A percentile compares a stretch with the other conserved stretches of the same genome.
Conservation (phyloP, 2,797 vertebrate genomes). For the Brotula barbata region DNA sequence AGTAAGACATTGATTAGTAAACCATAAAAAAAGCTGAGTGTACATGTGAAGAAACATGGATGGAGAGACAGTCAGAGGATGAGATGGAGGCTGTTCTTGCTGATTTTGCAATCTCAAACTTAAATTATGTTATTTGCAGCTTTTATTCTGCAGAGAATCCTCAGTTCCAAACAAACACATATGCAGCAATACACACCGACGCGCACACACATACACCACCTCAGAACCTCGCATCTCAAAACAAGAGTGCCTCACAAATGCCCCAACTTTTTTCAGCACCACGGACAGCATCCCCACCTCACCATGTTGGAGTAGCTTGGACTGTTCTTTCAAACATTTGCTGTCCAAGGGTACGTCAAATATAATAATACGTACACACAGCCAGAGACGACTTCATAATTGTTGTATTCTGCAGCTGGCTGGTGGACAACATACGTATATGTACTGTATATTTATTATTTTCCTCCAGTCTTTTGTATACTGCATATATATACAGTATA, state of each 20-base stretch:
- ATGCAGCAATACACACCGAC: background rate
- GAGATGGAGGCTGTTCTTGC: too few relatives aligned
- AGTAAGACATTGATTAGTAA: too few relatives aligned
- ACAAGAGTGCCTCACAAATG: background rate
- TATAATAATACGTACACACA: too few relatives aligned
- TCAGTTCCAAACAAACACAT: background rate
- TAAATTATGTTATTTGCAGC: too few relatives aligned
- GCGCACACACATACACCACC: background rate
- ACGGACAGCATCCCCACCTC: constrained; percentile 37
- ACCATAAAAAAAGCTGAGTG: background rate
- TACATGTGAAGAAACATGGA: background rate
- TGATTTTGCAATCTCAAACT: too few relatives aligned
- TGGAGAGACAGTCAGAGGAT: constrained; percentile 1
- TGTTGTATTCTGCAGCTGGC: too few relatives aligned
- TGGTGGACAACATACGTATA: too few relatives aligned
- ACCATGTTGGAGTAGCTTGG: background rate
- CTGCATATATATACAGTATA: too few relatives aligned
- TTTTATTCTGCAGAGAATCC: too few relatives aligned
- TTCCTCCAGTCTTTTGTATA: too few relatives aligned
- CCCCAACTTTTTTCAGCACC: constrained; percentile 47
- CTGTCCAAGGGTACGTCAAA: too few relatives aligned
- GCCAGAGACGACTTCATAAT: constrained; percentile 16
- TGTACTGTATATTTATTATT: too few relatives aligned
- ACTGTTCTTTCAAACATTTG: background rate
- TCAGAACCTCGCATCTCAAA: background rate